Conservation (phyloP, 1,140 invertebrate species). For the Steinernema feltiae region DNA sequence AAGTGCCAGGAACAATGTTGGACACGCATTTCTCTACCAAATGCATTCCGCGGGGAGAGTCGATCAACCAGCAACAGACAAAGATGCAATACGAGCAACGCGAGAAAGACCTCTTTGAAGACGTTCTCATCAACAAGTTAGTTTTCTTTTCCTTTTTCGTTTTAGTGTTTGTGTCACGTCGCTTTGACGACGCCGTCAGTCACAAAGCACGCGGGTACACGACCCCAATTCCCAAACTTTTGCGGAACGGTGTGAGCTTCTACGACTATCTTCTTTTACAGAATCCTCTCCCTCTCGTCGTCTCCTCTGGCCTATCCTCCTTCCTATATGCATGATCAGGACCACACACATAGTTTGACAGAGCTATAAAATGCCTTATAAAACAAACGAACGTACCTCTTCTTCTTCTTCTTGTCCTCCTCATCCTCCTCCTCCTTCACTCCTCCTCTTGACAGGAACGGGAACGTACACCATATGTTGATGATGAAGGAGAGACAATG, state of each 20-base stretch:
- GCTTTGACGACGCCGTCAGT: background rate
- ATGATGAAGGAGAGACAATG: background rate
- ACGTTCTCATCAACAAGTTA: conserved; percentile 12
- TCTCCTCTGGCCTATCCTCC: background rate
- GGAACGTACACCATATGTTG: background rate
- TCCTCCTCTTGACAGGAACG: background rate
- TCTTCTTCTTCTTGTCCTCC: background rate
- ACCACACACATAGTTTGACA: background rate
- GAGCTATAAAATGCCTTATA: background rate
- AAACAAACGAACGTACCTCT: background rate
- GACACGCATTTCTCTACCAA: background rate
- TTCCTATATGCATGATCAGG: background rate
- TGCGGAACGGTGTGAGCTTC: conserved; percentile 5
- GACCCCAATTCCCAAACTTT: background rate
- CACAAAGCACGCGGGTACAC: conserved; percentile 1
- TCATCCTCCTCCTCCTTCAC: too few relatives aligned
- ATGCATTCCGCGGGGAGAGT: background rate
- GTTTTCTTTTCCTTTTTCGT: background rate
- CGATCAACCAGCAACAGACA: background rate
- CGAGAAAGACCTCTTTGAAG: background rate
- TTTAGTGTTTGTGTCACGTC: background rate
- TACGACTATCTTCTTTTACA: background rate
- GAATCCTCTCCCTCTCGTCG: background rate
- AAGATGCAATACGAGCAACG: background rate
- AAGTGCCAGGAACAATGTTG: background rate